phyloP scores from a whole-genome alignment of 2,113 vertebrate species.

The Oncorhynchus masou region DNA sequence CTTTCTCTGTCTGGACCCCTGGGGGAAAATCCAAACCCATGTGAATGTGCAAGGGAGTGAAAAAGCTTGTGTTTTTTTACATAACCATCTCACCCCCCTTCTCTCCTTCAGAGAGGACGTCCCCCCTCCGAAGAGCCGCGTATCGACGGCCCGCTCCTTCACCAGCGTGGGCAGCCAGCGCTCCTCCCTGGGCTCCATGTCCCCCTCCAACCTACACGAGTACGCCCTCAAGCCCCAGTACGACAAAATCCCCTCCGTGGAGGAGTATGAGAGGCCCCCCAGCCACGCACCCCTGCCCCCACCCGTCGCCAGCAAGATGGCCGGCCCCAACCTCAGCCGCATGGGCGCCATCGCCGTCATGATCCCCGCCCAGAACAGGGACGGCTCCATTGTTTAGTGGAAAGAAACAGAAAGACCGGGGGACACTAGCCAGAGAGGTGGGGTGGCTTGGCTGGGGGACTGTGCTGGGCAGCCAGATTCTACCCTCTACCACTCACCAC shows the following conservation, averaged over 20 bases:
- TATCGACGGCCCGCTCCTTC: slow-evolving; percentile 92
- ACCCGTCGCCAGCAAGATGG: slow-evolving; percentile 80
- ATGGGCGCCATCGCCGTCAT: slow-evolving; percentile 97
- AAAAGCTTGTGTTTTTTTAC: neutral
- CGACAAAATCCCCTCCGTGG: slow-evolving; percentile 85
- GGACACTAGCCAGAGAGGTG: neutral
- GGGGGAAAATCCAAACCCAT: neutral
- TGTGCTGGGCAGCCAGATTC: slow-evolving; percentile 32
- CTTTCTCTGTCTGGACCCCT: neutral
- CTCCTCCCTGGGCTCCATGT: slow-evolving; percentile 96
- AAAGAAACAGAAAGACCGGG: too few species aligned
- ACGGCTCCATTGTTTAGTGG: slow-evolving; percentile 92
- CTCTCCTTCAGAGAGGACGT: slow-evolving; percentile 87
- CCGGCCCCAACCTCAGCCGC: slow-evolving; percentile 92
- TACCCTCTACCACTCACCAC: slow-evolving; percentile 32
- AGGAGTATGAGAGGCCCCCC: slow-evolving; percentile 84
- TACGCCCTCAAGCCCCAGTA: slow-evolving; percentile 88
- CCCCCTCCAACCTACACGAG: slow-evolving; percentile 94
- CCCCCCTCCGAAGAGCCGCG: slow-evolving; percentile 92
- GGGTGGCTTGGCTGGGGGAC: slow-evolving; percentile 12
- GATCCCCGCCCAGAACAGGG: slow-evolving; percentile 96
- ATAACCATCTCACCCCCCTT: neutral
- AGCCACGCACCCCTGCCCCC: slow-evolving; percentile 77
- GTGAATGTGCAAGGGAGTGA: neutral
- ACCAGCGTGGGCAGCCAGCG: slow-evolving; percentile 88